A percentile compares a stretch with the other conserved stretches of the same genome.
Conservation (phyloP, 2,888 invertebrate genomes). For the Orthosia gracilis region DNA sequence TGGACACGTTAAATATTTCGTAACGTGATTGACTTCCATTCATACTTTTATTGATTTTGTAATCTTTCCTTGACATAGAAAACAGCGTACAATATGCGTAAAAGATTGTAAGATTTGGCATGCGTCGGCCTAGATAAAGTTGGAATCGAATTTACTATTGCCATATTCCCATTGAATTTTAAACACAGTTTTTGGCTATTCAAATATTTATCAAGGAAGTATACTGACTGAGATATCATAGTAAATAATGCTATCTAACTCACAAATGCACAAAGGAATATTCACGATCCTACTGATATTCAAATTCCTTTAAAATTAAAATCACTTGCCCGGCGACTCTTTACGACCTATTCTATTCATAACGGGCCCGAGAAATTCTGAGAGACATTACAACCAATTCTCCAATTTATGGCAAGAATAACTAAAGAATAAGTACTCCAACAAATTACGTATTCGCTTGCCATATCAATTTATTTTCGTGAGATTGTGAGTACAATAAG, state of each 20-base stretch:
- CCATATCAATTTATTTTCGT: conserved; percentile 62
- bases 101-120: conserved; percentile 45
- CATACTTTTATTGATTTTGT: conserved; percentile 58
- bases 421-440: conserved; percentile 32
- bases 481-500: conserved; percentile 65
- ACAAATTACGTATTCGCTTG: conserved; percentile 61
- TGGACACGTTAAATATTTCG: conserved; percentile 46
- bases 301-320: conserved; percentile 20
- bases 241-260: not conserved
- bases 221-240: not conserved
- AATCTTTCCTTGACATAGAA: conserved; percentile 65
- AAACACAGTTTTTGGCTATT: not conserved
- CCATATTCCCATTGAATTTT: not conserved
- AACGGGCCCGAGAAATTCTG: conserved; percentile 22
- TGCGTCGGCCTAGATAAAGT: conserved; percentile 51
- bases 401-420: conserved; percentile 43
- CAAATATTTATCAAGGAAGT: not conserved
- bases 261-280: conserved; percentile 15
- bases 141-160: conserved; percentile 34
- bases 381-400: conserved; percentile 32
- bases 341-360: conserved; percentile 21
- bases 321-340: conserved; percentile 1
- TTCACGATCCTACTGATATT: not conserved
- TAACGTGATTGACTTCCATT: conserved; percentile 67
- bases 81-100: conserved; percentile 50